Conservation (phyloP, 64 coral and sea anemone species). For the Astreopora myriophthalma region DNA sequence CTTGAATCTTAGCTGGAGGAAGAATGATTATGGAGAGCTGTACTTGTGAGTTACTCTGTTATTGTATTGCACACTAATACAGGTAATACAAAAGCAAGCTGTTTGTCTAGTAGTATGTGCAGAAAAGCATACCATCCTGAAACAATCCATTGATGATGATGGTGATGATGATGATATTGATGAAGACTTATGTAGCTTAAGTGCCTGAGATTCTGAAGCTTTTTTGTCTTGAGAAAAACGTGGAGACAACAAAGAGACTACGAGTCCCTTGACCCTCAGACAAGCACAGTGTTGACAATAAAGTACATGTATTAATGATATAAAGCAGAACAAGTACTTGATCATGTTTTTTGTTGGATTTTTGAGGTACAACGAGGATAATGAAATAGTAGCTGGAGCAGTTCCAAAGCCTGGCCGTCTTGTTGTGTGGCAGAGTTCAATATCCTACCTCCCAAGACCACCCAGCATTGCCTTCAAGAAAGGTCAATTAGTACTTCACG, state of each 20-base stretch:
- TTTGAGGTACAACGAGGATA: slow-evolving; percentile 81
- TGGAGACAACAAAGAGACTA: too few relatives aligned
- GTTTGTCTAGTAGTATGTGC: not conserved
- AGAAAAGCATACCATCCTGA: too few relatives aligned
- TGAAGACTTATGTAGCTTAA: too few relatives aligned
- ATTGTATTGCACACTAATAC: too few relatives aligned
- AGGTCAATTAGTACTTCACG: slow-evolving; percentile 77
- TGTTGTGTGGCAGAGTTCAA: slow-evolving; percentile 77
- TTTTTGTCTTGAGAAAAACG: too few relatives aligned
- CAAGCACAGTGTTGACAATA: too few relatives aligned
- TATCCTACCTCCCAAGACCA: slow-evolving; percentile 80
- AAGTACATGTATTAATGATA: too few relatives aligned
- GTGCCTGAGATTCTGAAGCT: too few relatives aligned
- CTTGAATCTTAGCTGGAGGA: slow-evolving; percentile 80
- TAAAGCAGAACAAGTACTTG: not conserved
- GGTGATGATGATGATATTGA: too few relatives aligned
- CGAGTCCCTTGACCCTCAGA: too few relatives aligned
- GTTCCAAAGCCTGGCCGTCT: slow-evolving; percentile 82
- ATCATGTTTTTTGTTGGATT: not conserved
- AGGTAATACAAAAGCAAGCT: too few relatives aligned
- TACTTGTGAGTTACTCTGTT: slow-evolving; percentile 88
- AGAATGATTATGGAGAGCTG: slow-evolving; percentile 97
- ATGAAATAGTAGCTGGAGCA: slow-evolving; percentile 83
- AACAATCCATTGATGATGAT: too few relatives aligned
- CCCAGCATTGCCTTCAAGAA: slow-evolving; percentile 89